These are phyloP conservation scores for Parotia lawesii DNA, from an alignment of 2,113 vertebrate genomes.

Conservation along the genomic window DNA sequence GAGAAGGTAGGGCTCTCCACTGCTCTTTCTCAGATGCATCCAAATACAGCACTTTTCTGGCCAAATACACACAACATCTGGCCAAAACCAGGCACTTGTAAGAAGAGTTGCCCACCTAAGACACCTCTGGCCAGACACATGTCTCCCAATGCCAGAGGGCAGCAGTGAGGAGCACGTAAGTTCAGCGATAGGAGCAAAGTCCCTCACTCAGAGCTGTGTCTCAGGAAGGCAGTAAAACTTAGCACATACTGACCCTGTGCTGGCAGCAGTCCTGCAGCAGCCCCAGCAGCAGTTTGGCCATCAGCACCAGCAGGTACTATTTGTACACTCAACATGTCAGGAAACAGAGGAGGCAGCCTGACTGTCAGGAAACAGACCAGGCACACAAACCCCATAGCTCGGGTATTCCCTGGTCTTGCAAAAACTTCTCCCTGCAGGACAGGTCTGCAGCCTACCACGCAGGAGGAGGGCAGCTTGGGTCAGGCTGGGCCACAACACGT, in stretches of 20 bases:
- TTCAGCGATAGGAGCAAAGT: not conserved
- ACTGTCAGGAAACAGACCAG: not conserved
- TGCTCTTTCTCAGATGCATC: not conserved
- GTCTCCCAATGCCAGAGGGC: not conserved
- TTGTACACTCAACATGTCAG: not conserved
- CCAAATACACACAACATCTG: not conserved
- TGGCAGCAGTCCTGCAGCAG: not conserved
- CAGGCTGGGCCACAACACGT: not conserved
- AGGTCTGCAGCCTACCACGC: fast-evolving
- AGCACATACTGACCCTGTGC: not conserved
- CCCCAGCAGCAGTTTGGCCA: not conserved
- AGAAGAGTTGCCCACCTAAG: not conserved
- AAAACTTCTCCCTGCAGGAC: not conserved
- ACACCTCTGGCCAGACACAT: fast-evolving
- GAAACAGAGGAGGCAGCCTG: not conserved
- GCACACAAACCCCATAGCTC: not conserved
- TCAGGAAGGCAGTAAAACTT: not conserved
- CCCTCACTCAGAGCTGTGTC: not conserved
- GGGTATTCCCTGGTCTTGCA: not conserved
- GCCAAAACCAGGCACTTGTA: not conserved
- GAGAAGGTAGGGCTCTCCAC: not conserved
- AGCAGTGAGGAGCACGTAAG: not conserved
- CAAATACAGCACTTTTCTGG: not conserved
- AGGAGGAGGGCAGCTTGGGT: not conserved
- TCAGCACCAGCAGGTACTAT: not conserved